phyloP scores from a whole-genome alignment of 2,113 vertebrate genomes.

The Etheostoma cragini region DNA sequence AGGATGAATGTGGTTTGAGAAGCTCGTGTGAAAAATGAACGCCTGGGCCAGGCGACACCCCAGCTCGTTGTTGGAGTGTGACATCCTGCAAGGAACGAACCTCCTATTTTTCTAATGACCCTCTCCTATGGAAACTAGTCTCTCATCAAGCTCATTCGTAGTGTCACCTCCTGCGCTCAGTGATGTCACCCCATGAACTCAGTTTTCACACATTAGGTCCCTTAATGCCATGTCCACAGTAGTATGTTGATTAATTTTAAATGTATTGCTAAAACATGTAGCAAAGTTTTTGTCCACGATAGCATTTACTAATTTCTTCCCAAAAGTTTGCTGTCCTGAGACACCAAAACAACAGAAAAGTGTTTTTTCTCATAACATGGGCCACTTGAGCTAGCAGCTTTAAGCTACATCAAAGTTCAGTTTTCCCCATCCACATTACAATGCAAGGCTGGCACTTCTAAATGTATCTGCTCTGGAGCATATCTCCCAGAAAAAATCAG shows the following conservation, averaged over 20 bases:
- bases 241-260: not conserved
- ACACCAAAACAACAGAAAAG: not conserved
- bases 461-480: constrained; percentile 1
- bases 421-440: not conserved
- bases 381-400: not conserved
- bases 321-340: not conserved
- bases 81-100: constrained; percentile 50
- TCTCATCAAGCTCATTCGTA: constrained; percentile 54
- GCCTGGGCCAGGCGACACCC: constrained; percentile 42
- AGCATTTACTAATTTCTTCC: not conserved
- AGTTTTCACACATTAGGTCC: constrained; percentile 47
- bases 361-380: not conserved
- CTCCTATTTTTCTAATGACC: constrained; percentile 50
- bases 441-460: not conserved
- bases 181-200: constrained; percentile 34
- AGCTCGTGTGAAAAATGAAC: constrained; percentile 38
- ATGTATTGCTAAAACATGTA: not conserved
- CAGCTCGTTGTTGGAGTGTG: constrained; percentile 56
- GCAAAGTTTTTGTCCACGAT: not conserved
- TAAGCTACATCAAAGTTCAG: not conserved
- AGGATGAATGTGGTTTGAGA: constrained; percentile 25
- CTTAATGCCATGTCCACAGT: constrained; percentile 24
- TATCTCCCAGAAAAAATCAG: not conserved
- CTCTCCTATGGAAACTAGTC: constrained; percentile 48
- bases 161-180: constrained; percentile 39